A percentile compares a stretch with the other conserved stretches of the same genome.
Conservation (phyloP, 2,113 vertebrate genomes). For the Anguilla rostrata region DNA sequence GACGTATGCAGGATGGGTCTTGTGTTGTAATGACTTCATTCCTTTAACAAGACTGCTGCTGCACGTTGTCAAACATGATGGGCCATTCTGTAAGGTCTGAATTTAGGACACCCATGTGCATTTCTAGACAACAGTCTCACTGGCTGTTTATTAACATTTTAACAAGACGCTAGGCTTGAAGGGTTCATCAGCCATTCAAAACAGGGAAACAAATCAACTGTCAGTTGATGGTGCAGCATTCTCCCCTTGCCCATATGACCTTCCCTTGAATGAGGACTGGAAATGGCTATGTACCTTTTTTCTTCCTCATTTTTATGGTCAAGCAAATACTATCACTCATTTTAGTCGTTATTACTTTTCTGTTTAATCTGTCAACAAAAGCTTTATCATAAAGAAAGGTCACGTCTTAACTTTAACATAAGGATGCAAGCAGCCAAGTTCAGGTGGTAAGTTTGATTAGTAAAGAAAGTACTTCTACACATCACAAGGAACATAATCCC, state of each 20-base stretch:
- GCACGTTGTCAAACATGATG: conserved; percentile 75
- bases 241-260: conserved; percentile 64
- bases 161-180: conserved; percentile 67
- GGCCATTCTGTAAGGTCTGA: conserved; percentile 63
- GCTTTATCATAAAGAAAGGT: conserved; percentile 64
- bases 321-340: conserved; percentile 69
- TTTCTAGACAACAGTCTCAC: conserved; percentile 75
- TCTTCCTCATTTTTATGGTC: conserved; percentile 61
- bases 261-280: conserved; percentile 58
- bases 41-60: conserved; percentile 71
- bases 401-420: conserved; percentile 62
- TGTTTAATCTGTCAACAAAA: conserved; percentile 70
- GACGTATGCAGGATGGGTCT: conserved; percentile 58
- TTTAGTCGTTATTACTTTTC: conserved; percentile 72
- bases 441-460: background rate
- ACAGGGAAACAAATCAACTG: conserved; percentile 66
- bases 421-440: conserved; percentile 40
- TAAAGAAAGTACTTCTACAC: too few relatives aligned
- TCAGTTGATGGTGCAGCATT: conserved; percentile 53
- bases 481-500: too few relatives aligned
- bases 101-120: conserved; percentile 69
- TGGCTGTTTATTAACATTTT: conserved; percentile 82
- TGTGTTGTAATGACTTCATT: conserved; percentile 68
- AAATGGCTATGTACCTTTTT: conserved; percentile 59
- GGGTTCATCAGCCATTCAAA: conserved; percentile 79